Base-by-base conservation (phyloP, 2,797 vertebrate genomes). In the Mastacembelus armatus region DNA sequence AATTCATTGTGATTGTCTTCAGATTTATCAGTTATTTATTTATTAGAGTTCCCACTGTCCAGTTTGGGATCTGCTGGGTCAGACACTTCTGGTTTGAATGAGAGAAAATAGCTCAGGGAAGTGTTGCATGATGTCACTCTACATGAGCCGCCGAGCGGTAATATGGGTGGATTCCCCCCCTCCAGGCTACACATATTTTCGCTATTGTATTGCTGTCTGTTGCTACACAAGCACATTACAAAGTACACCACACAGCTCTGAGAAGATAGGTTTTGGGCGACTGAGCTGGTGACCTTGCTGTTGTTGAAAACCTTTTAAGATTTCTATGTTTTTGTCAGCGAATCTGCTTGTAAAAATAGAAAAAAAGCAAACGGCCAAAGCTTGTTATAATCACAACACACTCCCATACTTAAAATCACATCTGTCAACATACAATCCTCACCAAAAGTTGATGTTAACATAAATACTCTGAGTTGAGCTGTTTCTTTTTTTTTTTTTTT, bases 121-220 rank as follows among this genome's bases (percentile, higher is more conserved):
- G 49, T 62, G 43, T 44, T 38, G 18, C 50, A 87, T 88, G 85
- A 91, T 82, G 83, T 92, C 85, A 89, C 83, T 64, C 6, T 66
- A 11, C 57, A 74, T 57, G 52, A 51, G 75, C 72, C 59, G 77
- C 66, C 78, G n/a, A 71, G 60, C 81, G 68, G 84, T 84, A 81
- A 78, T 73, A 83, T 71, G 80, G 79, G 74, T 78, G 85, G 81
- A 60, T 71, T n/a, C n/a, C 80, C 48, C 22, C 50, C 72, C 84
- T 71, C 42, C 29, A 52, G 85, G 66, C 84, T 63, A 71, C 75
- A 79, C 78, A 81, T 86, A 47, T 66, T 86, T 88, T 76, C 71
- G 77, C 77, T 58, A 58, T 89, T 89, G 82, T 85, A 47, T 71
- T 73, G 69, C 73, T 86, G 81, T 87, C 67, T 83, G 79, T 24